Conservation (phyloP, 1,140 invertebrate genomes). For the Trichonephila clavipes region DNA sequence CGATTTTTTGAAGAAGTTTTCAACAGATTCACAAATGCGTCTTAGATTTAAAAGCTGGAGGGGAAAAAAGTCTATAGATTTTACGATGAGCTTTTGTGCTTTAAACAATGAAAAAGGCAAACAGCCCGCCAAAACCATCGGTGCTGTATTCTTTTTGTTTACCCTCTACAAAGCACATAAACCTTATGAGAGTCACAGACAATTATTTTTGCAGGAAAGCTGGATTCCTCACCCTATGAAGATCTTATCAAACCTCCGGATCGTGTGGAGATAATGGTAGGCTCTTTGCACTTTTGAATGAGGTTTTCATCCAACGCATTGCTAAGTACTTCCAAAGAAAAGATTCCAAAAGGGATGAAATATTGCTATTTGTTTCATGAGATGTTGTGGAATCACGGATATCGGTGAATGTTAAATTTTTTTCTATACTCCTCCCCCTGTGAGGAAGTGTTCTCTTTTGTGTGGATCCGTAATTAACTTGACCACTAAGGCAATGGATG, state of each 20-base stretch:
- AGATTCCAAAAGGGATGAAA: constrained; percentile 14
- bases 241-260: constrained; percentile 40
- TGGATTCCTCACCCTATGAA: constrained; percentile 5
- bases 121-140: constrained; percentile 37
- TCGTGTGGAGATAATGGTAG: constrained; percentile 34
- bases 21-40: constrained; percentile 19
- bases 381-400: neutral
- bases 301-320: neutral
- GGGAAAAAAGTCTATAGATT: constrained; percentile 45
- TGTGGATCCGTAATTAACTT: constrained; percentile 40
- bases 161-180: neutral
- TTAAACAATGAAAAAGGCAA: constrained; percentile 58
- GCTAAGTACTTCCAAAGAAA: constrained; percentile 19
- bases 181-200: neutral
- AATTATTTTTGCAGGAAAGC: constrained; percentile 36
- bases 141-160: constrained; percentile 51
- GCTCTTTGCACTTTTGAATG: constrained; percentile 35
- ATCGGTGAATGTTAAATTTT: neutral
- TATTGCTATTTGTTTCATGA: constrained; percentile 27
- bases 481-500: constrained; percentile 24
- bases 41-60: neutral
- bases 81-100: constrained; percentile 60
- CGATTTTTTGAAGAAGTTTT: constrained; percentile 34
- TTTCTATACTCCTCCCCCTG: neutral
- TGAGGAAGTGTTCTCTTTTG: neutral